Percentiles rank a stretch among this genome's conserved stretches.
Evolutionary conservation across 2,888 invertebrate genomes (phyloP).

Genomic region (Eristalis arbustorum): DNA sequence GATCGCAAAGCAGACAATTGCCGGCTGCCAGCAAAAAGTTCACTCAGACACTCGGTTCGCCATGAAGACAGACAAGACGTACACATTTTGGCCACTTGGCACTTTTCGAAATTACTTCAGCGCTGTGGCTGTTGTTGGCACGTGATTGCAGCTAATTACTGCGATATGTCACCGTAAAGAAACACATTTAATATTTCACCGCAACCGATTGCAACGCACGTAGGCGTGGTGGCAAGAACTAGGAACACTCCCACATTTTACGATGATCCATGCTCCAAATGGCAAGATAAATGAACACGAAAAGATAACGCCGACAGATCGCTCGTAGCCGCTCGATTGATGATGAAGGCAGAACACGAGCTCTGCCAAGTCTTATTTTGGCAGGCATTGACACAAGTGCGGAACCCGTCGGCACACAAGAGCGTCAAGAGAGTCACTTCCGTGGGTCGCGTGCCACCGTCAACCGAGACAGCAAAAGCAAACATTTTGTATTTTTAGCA

Average conservation of each 20-base stretch:
- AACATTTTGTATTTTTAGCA: conserved; percentile 11
- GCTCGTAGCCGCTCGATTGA: background rate
- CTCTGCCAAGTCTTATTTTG: conserved; percentile 8
- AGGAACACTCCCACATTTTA: background rate
- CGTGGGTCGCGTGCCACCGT: conserved; percentile 12
- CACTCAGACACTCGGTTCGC: background rate
- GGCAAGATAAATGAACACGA: background rate
- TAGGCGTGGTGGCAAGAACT: background rate
- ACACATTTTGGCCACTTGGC: background rate
- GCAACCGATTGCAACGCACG: background rate
- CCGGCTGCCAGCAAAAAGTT: background rate
- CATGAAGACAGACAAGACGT: background rate
- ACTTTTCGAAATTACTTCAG: background rate
- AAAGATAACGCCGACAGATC: background rate
- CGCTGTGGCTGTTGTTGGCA: background rate
- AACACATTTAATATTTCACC: conserved; percentile 2
- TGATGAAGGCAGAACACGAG: background rate
- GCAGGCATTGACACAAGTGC: background rate
- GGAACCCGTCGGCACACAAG: background rate
- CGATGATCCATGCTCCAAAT: background rate
- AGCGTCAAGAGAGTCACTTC: background rate
- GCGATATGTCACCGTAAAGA: conserved; percentile 37
- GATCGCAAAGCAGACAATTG: no score
- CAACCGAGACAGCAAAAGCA: background rate
- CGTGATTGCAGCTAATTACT: conserved; percentile 28